These are phyloP conservation scores for Psophia crepitans DNA, from an alignment of 2,113 vertebrate genomes.

Conservation along the genomic window DNA sequence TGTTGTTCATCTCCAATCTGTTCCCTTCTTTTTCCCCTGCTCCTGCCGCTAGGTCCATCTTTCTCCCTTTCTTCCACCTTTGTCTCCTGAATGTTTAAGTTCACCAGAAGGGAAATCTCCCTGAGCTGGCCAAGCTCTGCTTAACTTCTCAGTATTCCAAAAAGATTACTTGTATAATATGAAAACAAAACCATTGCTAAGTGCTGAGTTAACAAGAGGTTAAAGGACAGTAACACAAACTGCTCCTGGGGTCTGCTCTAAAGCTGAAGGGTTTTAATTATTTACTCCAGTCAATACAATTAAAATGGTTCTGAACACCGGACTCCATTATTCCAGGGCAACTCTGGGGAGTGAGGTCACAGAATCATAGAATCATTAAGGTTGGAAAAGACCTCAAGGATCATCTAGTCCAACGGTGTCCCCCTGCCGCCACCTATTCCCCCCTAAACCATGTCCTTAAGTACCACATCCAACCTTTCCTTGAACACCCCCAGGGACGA, in stretches of 20 bases:
- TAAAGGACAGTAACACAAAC: background rate
- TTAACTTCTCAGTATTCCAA: background rate
- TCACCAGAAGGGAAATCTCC: background rate
- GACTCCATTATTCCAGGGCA: background rate
- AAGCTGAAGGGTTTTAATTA: background rate
- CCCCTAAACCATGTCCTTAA: too few relatives aligned
- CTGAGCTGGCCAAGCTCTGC: background rate
- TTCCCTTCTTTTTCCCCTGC: background rate
- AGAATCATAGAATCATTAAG: too few relatives aligned
- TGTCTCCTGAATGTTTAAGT: background rate
- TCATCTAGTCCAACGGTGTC: too few relatives aligned
- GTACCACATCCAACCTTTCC: too few relatives aligned
- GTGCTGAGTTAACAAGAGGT: background rate
- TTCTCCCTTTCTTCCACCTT: background rate
- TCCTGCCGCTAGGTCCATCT: fast-evolving
- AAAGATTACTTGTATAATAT: background rate
- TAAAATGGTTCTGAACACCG: background rate
- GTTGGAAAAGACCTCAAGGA: too few relatives aligned
- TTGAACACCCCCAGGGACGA: too few relatives aligned
- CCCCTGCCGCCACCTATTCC: too few relatives aligned
- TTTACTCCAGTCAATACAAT: background rate
- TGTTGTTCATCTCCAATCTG: background rate
- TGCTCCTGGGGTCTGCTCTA: background rate
- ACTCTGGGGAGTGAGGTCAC: background rate
- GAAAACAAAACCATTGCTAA: background rate